Base-by-base conservation (phyloP, 2,888 invertebrate genomes). In the Luperina nickerlii region DNA sequence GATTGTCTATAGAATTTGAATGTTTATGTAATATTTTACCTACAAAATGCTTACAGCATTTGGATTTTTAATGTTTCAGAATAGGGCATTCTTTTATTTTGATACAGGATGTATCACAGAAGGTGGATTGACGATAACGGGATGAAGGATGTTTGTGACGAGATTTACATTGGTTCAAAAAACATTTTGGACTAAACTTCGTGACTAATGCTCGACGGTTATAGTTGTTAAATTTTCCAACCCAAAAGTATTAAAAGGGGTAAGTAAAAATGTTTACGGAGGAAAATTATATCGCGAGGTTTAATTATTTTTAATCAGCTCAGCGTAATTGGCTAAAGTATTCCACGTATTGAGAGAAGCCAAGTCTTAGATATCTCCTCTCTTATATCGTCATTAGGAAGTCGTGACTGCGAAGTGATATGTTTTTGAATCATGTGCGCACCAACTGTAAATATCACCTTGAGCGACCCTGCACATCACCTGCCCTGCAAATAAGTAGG, bases 1-100 rank as follows among this genome's bases (percentile, higher is more conserved):
- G 63, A 66, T 69, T 76, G 48, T 71, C 38, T 76, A 51, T 67
- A 71, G 76, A 74, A 82, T 73, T 48, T 68, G 51, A 70, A 60
- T 73, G 54, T 76, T 80, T 78, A 78, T 76, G 73, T 80, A 79
- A 79, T 68, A 27, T 60, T 24, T 27, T 32, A 62, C 27, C 60
- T 75, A 51, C 24, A 38, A n/a, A 51, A 48, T 45, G 24, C 60
- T 51, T 38, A 24, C 13, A 66, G 45, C 27, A n/a, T 63, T n/a
- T 45, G 13, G n/a, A 15, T 5, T 24, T 72, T 42, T 27, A 18
- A 20, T 70, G 20, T 66, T 20, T 54, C 32, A 57, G 74, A 60
- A n/a, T 74, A 8, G 13, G 8, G 24, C 24, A 51, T 63, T 32
- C 18, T 15, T 18, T 62, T 8, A 18, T 76, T 76, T 63, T 42